Conservation (phyloP, 2,888 invertebrate species). For the Chalcosyrphus nemorum region DNA sequence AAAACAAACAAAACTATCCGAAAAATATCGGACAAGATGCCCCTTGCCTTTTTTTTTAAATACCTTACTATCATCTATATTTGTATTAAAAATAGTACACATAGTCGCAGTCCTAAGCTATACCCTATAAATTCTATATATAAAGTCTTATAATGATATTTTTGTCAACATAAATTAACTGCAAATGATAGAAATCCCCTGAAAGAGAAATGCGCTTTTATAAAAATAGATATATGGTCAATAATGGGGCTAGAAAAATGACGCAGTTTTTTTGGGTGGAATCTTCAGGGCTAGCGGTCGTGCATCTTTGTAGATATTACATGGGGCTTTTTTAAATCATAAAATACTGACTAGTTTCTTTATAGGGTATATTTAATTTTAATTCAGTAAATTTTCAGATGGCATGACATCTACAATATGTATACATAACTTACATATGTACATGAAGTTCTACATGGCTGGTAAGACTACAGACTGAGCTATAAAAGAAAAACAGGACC, state of each 20-base stretch:
- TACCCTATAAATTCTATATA: not conserved
- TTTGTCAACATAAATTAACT: conserved; percentile 1
- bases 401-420: too few relatives aligned
- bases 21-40: too few relatives aligned
- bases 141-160: not conserved
- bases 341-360: not conserved
- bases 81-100: not conserved
- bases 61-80: not conserved
- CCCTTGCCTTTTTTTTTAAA: not conserved
- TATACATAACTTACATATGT: not conserved
- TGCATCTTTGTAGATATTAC: conserved; percentile 36
- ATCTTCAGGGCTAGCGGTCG: not conserved
- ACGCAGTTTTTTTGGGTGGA: not conserved
- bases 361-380: not conserved
- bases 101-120: not conserved
- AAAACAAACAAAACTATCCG: too few relatives aligned
- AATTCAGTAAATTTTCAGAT: too few relatives aligned
- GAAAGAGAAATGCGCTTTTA: not conserved
- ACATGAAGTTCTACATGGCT: too few relatives aligned
- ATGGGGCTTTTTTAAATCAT: not conserved
- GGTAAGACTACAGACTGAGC: too few relatives aligned
- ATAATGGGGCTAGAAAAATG: not conserved
- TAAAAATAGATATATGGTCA: conserved; percentile 26
- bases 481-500: too few relatives aligned
- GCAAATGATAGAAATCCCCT: not conserved